A percentile compares a stretch with the other conserved stretches of the same genome.
phyloP scores from a whole-genome alignment of 2,888 invertebrate genomes.

The Sinhomidia bicolor region DNA sequence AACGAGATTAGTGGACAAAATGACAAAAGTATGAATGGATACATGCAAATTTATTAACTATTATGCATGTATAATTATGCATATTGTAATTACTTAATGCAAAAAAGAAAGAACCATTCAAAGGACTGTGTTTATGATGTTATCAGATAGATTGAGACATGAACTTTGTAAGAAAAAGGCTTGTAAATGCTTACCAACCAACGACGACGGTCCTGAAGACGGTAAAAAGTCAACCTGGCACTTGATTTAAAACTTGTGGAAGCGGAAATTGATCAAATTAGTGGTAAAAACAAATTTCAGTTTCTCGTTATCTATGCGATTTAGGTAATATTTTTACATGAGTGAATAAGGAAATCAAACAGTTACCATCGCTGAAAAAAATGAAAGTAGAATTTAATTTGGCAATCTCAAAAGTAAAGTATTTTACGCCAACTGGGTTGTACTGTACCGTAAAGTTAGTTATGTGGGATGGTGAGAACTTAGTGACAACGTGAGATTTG shows the following conservation, averaged over 20 bases:
- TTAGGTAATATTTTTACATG: background rate
- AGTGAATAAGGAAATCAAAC: background rate
- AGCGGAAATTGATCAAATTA: background rate
- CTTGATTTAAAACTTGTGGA: background rate
- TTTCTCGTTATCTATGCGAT: too few relatives aligned
- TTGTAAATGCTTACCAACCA: background rate
- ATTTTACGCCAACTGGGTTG: background rate
- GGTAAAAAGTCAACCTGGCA: background rate
- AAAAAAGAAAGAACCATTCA: too few relatives aligned
- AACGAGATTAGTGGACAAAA: too few relatives aligned
- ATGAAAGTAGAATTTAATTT: background rate
- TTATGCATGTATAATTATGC: too few relatives aligned
- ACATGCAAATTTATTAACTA: too few relatives aligned
- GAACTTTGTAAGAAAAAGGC: background rate
- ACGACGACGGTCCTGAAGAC: background rate
- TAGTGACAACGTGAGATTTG: background rate
- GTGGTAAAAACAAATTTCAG: too few relatives aligned
- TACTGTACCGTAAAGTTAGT: background rate
- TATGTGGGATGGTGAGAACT: background rate
- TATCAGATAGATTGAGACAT: background rate
- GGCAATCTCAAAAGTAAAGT: background rate
- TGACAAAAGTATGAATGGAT: too few relatives aligned
- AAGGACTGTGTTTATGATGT: background rate
- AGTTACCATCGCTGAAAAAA: background rate
- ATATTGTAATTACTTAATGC: too few relatives aligned